Base-by-base conservation (phyloP, 1,140 invertebrate genomes). In the Achatina immaculata region DNA sequence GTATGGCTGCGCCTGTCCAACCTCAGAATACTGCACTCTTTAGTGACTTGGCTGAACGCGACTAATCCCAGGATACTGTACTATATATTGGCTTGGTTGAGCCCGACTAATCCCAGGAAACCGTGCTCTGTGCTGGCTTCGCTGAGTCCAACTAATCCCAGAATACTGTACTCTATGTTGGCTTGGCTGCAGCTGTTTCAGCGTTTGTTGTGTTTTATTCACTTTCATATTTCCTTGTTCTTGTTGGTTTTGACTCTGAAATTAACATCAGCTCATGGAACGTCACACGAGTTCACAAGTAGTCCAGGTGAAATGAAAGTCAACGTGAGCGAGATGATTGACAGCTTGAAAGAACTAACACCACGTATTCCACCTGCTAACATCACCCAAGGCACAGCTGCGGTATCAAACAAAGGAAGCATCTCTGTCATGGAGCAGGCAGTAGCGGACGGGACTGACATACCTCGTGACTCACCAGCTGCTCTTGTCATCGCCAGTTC, bases 401-500 rank as follows among this genome's bases (percentile, higher is more conserved):
- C 58, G 31, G 58, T 28, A 34, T 9, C 11, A 21, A 34, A 7
- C n/a, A 62, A 9, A 2, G 9, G 3, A 62, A 62, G 28, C 28
- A 31, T 2, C 0, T 34, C 4, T 6, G 1, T 31, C 4, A 62
- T 62, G 7, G 28, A 62, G 21, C 6, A 3, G 31, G 16, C n/a
- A 1, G 28, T 62, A 62, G 58, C 58, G 21, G 58, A 62, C 21
- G 31, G 48, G 16, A 28, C 24, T 6, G 75, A 65, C 0, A 38
- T 77, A 21, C 48, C 48, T 24, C 40, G 78, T 36, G 83, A 84
- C 72, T 84, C 82, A 45, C 83, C 83, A 9, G 31, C 78, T 40
- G 78, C 83, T 31, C 78, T 84, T 34, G 81, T 84, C 40, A 66
- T 82, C 11, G 83, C 83, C 51, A 75, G 71, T 55, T 77, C 81